Evolutionary conservation across 1,140 invertebrate species (phyloP).

Genomic region (Chrysopa pallens): DNA sequence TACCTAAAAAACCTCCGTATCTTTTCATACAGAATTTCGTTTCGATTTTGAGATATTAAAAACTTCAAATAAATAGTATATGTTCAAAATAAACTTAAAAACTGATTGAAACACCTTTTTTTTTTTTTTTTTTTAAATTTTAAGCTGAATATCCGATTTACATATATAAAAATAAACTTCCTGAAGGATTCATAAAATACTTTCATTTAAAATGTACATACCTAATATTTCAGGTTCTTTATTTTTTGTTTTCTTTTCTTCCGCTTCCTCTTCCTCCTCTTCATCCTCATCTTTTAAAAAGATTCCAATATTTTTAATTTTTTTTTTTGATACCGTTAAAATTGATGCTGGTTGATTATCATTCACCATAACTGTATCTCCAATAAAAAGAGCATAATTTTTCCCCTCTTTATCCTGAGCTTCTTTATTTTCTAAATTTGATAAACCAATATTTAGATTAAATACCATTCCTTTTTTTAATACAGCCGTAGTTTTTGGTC

Average conservation of each 20-base stretch:
- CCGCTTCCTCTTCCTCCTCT: conserved; percentile 56
- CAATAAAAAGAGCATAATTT: conserved; percentile 86
- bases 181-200: conserved; percentile 2
- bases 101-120: too few species aligned
- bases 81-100: too few species aligned
- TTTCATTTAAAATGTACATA: conserved; percentile 1
- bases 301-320: conserved; percentile 91
- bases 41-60: too few species aligned
- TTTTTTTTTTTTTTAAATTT: too few species aligned
- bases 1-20: too few species aligned
- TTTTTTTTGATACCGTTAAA: conserved; percentile 86
- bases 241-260: conserved; percentile 46
- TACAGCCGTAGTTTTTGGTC: conserved; percentile 66
- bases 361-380: conserved; percentile 90
- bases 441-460: conserved; percentile 86
- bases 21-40: too few species aligned
- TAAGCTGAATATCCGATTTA: too few species aligned
- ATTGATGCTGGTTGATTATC: conserved; percentile 72
- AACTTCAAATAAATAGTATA: too few species aligned
- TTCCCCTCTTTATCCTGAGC: conserved; percentile 75
- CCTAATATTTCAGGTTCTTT: conserved; percentile 40
- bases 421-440: conserved; percentile 69
- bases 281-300: conserved; percentile 89
- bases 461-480: conserved; percentile 93
- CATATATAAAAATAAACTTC: not conserved